A percentile compares a stretch with the other conserved stretches of the same genome.
Evolutionary conservation across 1,140 invertebrate species (phyloP).

Genomic region (Argopecten irradians): DNA sequence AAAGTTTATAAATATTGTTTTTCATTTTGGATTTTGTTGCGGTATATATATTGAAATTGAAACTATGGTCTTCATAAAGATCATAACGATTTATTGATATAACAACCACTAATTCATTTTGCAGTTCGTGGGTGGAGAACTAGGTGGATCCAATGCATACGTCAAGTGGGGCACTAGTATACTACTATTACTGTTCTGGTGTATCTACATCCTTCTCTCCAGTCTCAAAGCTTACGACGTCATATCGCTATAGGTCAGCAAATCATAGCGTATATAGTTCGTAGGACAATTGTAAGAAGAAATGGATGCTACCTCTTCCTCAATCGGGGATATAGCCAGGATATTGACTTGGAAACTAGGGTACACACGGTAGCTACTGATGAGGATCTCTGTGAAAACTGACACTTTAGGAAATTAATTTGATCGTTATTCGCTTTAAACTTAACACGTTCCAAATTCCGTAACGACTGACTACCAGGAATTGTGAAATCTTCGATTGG

Average conservation of each 20-base stretch:
- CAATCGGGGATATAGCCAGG: neutral
- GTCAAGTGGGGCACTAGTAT: constrained; percentile 71
- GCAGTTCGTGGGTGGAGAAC: constrained; percentile 71
- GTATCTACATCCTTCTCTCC: constrained; percentile 79
- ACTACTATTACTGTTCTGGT: constrained; percentile 78
- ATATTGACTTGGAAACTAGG: neutral
- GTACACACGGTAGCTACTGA: neutral
- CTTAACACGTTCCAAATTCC: neutral
- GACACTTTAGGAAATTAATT: neutral
- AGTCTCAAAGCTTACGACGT: constrained; percentile 77
- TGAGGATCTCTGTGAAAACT: constrained; percentile 12
- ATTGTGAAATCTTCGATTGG: neutral
- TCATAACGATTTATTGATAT: too few species aligned
- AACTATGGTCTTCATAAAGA: too few species aligned
- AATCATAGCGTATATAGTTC: neutral
- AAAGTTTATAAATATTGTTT: too few species aligned
- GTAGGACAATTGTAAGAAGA: neutral
- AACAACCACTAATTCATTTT: too few species aligned
- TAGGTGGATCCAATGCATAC: constrained; percentile 65
- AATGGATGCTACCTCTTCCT: constrained; percentile 1
- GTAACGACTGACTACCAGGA: neutral
- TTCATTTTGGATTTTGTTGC: too few species aligned
- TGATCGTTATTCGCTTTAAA: neutral
- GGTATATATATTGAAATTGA: too few species aligned
- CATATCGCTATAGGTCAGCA: constrained; percentile 37